A percentile compares a stretch with the other conserved stretches of the same genome.
These are phyloP conservation scores for Pseudomugil gertrudae DNA, from an alignment of 2,797 vertebrate species.

Conservation along the genomic window DNA sequence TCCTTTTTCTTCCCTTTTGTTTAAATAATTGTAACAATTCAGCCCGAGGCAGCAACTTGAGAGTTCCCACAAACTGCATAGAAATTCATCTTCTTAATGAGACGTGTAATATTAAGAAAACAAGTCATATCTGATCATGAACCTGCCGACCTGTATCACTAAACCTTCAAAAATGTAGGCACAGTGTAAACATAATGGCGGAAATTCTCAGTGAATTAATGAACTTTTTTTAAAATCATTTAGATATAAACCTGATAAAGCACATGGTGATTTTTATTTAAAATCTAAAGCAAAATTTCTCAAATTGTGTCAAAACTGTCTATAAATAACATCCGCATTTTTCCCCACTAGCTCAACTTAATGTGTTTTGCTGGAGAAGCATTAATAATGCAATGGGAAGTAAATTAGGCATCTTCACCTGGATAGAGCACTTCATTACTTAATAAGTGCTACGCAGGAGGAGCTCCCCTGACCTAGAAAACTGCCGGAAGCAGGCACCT, in stretches of 20 bases:
- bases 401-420: conserved; percentile 45
- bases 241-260: background rate
- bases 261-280: background rate
- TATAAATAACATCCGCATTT: background rate
- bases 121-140: background rate
- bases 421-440: conserved; percentile 37
- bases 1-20: no score
- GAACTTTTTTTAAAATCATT: background rate
- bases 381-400: conserved; percentile 35
- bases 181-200: background rate
- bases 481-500: conserved; percentile 56
- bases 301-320: background rate
- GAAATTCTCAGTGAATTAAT: background rate
- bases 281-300: background rate
- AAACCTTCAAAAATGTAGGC: background rate
- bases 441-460: conserved; percentile 52
- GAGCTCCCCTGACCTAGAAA: conserved; percentile 79
- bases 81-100: background rate
- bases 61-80: background rate
- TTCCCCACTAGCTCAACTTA: background rate
- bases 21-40: no score
- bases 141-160: background rate
- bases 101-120: background rate
- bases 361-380: conserved; percentile 18
- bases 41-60: no score